Evolutionary conservation across 2,113 vertebrate genomes (phyloP), one percentile per base, ranked within the genome.

Genomic region (Brachypteracias leptosomus): DNA sequence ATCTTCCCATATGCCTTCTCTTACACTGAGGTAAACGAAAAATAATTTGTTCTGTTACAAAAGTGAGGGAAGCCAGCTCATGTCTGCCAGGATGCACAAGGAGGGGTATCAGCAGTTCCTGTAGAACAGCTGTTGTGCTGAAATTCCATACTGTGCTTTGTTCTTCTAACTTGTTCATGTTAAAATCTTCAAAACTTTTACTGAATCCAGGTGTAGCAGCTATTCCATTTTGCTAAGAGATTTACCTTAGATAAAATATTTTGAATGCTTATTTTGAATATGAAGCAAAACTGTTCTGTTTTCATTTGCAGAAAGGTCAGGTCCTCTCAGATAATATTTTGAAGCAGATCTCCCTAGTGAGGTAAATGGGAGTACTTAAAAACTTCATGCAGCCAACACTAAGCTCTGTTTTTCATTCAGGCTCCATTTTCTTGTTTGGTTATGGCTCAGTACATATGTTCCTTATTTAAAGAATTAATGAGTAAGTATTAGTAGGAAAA

Each of bases 181-280:
- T 57, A 26, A 81, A 63, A 42, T 33, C 10, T 31, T 68, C 33
- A 70, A 58, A 33, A 24, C 15, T 54, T 51, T 55, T 22, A 22
- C 20, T 22, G 42, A 88, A 90, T 61, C 44, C 26, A 51, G 35
- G 14, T 78, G 70, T 51, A 78, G 54, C 29, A 75, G 33, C 13
- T 86, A 44, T 13, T 84, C 54, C 62, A 10, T 88, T 91, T 89
- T 89, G 47, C 24, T 31, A 47, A 47, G 16, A 88, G 20, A 65
- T 92, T 66, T 86, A 88, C 19, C 59, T 95, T 74, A 89, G 79
- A 83, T 88, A 94, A 93, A 96, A 88, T 94, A 92, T 81, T 80
- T 96, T 92, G 31, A 94, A 82, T 78, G 54, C 38, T 54, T 65
- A 36, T 42, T 94, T 97, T 80, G 59, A 74, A 75, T 94, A 76